Evolutionary conservation across 2,797 vertebrate genomes (phyloP).

Genomic region (Enteromius fasciolatus): DNA sequence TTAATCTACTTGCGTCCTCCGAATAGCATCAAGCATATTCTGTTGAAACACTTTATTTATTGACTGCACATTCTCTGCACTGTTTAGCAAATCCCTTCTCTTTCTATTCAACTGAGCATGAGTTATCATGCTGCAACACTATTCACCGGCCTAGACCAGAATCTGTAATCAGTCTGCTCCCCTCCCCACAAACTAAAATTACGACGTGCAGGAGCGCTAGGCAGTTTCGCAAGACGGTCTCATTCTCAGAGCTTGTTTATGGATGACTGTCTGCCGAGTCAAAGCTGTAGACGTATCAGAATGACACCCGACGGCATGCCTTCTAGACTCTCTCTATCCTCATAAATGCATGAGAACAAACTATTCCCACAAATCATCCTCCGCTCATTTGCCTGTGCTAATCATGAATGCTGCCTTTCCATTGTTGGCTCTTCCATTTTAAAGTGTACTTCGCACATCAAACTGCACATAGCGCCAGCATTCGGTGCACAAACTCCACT

Average conservation of each 20-base stretch:
- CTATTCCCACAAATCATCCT: conserved; percentile 35
- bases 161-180: conserved; percentile 22
- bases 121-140: conserved; percentile 36
- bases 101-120: conserved; percentile 34
- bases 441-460: conserved; percentile 55
- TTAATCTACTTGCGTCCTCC: conserved; percentile 12
- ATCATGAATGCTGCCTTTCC: conserved; percentile 31
- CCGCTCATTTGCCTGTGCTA: conserved; percentile 31
- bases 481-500: conserved; percentile 32
- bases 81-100: conserved; percentile 22
- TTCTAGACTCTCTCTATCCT: conserved; percentile 9
- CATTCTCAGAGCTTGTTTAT: conserved; percentile 33
- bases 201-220: conserved; percentile 9
- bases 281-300: conserved; percentile 61
- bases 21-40: conserved; percentile 33
- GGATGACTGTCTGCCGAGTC: conserved; percentile 56
- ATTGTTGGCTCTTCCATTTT: conserved; percentile 43
- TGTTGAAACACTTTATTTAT: conserved; percentile 32
- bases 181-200: conserved; percentile 22
- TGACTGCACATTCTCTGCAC: conserved; percentile 28
- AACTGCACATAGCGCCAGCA: conserved; percentile 33
- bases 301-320: conserved; percentile 62
- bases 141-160: conserved; percentile 22
- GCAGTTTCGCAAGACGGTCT: conserved; percentile 13
- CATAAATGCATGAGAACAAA: conserved; percentile 26